Conservation (phyloP, 2,113 vertebrate species). For the Conger conger region DNA sequence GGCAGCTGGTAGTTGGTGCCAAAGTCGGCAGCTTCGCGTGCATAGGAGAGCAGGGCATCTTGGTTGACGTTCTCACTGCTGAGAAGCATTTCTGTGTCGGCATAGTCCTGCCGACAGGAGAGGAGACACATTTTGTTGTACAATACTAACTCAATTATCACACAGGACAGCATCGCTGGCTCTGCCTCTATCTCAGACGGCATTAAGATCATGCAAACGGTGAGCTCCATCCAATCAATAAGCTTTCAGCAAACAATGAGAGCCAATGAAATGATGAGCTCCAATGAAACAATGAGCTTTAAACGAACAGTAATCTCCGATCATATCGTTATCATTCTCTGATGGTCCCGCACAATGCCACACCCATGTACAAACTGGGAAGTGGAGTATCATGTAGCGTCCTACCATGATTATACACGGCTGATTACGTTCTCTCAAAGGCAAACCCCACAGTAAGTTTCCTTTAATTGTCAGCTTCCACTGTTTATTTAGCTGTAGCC, state of each 20-base stretch:
- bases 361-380: background rate
- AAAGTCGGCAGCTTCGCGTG: conserved; percentile 93
- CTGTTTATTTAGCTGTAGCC: background rate
- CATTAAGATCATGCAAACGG: background rate
- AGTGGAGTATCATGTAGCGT: background rate
- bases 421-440: background rate
- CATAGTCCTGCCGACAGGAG: conserved; percentile 76
- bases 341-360: background rate
- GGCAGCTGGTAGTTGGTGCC: conserved; percentile 95
- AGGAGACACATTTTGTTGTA: background rate
- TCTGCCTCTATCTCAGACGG: too few relatives aligned
- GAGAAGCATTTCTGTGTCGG: conserved; percentile 86
- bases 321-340: background rate
- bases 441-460: background rate
- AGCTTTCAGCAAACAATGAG: background rate
- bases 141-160: too few relatives aligned
- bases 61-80: conserved; percentile 88
- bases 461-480: background rate
- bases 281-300: too few relatives aligned
- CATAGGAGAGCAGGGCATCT: conserved; percentile 86
- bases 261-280: background rate
- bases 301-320: background rate
- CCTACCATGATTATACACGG: background rate
- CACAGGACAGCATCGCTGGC: background rate
- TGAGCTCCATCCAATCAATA: too few relatives aligned